These are phyloP conservation scores for Tragelaphus strepsiceros DNA, from an alignment of 2,113 vertebrate species.

Conservation along the genomic window DNA sequence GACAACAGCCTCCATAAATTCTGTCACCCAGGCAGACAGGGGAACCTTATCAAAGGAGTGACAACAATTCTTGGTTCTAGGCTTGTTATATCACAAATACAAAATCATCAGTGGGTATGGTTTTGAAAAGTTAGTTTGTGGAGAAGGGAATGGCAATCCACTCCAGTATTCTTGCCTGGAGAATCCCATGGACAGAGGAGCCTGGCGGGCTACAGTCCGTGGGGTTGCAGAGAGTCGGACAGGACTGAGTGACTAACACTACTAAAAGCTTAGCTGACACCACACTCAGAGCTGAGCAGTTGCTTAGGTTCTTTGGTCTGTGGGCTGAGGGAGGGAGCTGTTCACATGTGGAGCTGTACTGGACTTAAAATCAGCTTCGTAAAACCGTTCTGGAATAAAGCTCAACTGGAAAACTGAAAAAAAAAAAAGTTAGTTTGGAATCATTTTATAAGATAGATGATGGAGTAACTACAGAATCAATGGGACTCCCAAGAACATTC, in stretches of 20 bases:
- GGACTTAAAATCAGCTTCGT: background rate
- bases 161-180: background rate
- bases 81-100: constrained; percentile 55
- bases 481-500: constrained; percentile 20
- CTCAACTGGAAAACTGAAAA: background rate
- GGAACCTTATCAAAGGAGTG: background rate
- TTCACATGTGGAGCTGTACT: background rate
- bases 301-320: background rate
- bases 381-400: constrained; percentile 31
- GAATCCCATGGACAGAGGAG: background rate
- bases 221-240: background rate
- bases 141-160: background rate
- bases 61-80: constrained; percentile 45
- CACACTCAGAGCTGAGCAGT: background rate
- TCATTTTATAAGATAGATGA: constrained; percentile 46
- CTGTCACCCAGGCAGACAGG: background rate
- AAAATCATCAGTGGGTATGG: constrained; percentile 28
- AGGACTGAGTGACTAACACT: background rate
- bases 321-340: background rate
- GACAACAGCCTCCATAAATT: background rate
- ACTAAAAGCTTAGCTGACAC: background rate
- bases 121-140: constrained; percentile 29
- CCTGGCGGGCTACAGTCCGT: background rate
- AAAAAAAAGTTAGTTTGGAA: background rate
- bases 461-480: constrained; percentile 29